Evolutionary conservation across 2,113 vertebrate genomes (phyloP), one percentile per base, ranked within the genome.

Genomic region (Phalacrocorax brasilianus): DNA sequence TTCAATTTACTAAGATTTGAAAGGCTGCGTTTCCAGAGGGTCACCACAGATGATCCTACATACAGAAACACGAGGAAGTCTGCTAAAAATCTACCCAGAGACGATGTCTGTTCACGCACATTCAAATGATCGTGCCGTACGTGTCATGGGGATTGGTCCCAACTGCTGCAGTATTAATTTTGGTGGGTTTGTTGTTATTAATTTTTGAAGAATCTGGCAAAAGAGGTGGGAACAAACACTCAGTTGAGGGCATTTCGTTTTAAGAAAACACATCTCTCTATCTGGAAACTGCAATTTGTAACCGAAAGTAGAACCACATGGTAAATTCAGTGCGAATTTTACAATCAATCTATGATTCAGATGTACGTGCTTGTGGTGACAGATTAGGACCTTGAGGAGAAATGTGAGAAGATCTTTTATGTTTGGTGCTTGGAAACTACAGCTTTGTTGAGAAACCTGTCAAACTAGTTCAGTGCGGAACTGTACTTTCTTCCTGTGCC

Each of bases 341-440:
- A 77, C 28, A 52, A 15, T 84, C 56, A 78, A 6, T 85, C 77
- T 85, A 10, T 89, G 85, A 80, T 89, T 95, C 68, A 84, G 59
- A 56, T 75, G 30, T 78, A 47, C 35, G 23, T 59, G 56, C 84
- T 92, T 80, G 38, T 56, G 65, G 49, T 75, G 83, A 89, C 56
- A 85, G 89, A 94, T 75, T 52, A 77, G 79, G 79, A 75, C 83
- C 42, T 92, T 15, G 21, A 81, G 23, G 82, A 83, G 71, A 91
- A 79, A 89, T 47, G n/a, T 66, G 45, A 76, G 87, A 58, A 71
- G n/a, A n/a, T 84, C 52, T 86, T 91, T 44, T 77, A 52, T 65
- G 22, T 84, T 93, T 88, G 84, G 33, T 10, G 3, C 33, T 84
- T 85, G 53, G 28, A 91, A 96, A 72, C 24, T 20, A 28, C 30